A percentile compares a stretch with the other conserved stretches of the same genome.
These are phyloP conservation scores for Dynastes hyllus DNA, from an alignment of 2,888 invertebrate genomes.

Conservation along the genomic window DNA sequence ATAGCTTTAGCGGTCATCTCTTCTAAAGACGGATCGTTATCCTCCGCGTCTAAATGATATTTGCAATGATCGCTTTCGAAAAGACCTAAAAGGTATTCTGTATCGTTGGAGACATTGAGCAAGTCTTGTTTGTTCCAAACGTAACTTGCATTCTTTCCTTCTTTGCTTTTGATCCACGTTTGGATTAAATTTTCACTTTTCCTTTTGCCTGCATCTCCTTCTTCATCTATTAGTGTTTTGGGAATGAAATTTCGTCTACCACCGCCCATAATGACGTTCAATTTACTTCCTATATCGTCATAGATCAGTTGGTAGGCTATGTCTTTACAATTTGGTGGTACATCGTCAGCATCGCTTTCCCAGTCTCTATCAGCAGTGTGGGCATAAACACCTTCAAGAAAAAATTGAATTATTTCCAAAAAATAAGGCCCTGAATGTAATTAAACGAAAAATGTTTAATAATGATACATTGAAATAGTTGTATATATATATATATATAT, in stretches of 20 bases:
- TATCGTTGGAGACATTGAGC: conserved; percentile 71
- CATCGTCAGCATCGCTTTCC: conserved; percentile 79
- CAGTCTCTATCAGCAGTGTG: conserved; percentile 82
- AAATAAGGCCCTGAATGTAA: too few species aligned
- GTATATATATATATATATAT: too few species aligned
- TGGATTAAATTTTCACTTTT: conserved; percentile 80
- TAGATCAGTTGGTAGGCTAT: conserved; percentile 83
- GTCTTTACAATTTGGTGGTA: conserved; percentile 77
- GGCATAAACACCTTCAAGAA: conserved; percentile 76
- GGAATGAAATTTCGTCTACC: conserved; percentile 80
- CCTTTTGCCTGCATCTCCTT: conserved; percentile 73
- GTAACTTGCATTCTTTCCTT: conserved; percentile 70
- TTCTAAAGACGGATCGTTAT: conserved; percentile 77
- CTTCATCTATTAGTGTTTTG: conserved; percentile 71
- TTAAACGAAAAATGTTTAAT: too few species aligned
- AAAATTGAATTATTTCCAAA: too few species aligned
- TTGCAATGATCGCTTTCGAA: conserved; percentile 64
- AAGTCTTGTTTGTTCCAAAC: conserved; percentile 76
- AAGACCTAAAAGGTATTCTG: conserved; percentile 72
- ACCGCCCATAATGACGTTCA: conserved; percentile 86
- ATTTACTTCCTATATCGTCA: conserved; percentile 77
- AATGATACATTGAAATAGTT: too few species aligned
- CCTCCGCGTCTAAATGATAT: conserved; percentile 80
- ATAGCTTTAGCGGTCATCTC: conserved; percentile 86
- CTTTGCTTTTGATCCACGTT: conserved; percentile 77